phyloP scores from a whole-genome alignment of 2,797 vertebrate species.

The Lagodon rhomboides region DNA sequence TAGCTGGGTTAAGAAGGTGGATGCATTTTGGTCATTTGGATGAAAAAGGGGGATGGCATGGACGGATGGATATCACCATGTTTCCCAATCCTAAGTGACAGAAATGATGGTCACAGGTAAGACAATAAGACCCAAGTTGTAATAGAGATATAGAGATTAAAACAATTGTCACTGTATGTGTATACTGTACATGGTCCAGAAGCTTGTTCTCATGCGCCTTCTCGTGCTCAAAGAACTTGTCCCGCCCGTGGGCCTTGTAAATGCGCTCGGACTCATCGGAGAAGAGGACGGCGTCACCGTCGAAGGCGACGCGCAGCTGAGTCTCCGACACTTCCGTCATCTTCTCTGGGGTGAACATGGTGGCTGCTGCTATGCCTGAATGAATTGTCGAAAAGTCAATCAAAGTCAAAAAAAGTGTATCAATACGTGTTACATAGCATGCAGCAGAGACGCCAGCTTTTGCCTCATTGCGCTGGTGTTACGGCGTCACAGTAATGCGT shows the following conservation, averaged over 20 bases:
- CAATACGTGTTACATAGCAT: background rate
- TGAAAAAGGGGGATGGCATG: no score
- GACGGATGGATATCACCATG: background rate
- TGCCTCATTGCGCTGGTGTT: background rate
- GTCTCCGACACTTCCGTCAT: slow-evolving; percentile 89
- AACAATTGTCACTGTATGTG: background rate
- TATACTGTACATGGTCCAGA: slow-evolving; percentile 90
- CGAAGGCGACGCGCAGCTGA: slow-evolving; percentile 95
- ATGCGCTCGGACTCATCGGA: slow-evolving; percentile 96
- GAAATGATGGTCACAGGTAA: background rate
- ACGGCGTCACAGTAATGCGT: background rate
- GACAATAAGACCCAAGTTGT: slow-evolving; percentile 4
- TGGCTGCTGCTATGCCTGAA: slow-evolving; percentile 95
- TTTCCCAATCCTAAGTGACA: background rate
- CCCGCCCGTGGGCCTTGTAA: slow-evolving; percentile 92
- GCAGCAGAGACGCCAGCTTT: background rate
- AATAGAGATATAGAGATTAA: no score
- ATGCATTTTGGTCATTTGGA: no score
- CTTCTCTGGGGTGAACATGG: slow-evolving; percentile 92
- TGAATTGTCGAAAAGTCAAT: background rate
- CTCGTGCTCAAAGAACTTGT: slow-evolving; percentile 96
- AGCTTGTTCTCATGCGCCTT: slow-evolving; percentile 93
- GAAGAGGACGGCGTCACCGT: slow-evolving; percentile 95
- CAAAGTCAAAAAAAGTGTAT: no score
- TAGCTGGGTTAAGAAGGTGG: no score